Base-by-base conservation (phyloP, 2,113 vertebrate genomes). In the Petrocephalus zakoni region DNA sequence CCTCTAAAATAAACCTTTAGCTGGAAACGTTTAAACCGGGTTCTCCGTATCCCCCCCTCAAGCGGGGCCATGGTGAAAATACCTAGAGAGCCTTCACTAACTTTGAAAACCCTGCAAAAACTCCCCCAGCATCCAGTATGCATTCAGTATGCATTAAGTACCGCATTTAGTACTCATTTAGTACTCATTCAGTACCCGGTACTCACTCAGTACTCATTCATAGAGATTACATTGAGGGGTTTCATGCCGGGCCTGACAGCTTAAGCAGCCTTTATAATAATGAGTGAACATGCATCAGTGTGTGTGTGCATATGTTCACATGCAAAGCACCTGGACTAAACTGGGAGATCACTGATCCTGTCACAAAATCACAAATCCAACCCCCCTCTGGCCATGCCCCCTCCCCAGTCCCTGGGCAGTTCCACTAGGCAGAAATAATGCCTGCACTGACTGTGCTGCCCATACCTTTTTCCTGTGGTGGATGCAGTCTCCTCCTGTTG, bases 1-100 rank as follows among this genome's bases (percentile, higher is more conserved):
- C 82, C 37, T 46, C 72, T 78, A 72, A 84, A 49, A 85, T 85
- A 85, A 84, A 85, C 55, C 34, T 6, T 88, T 42, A 15, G 22
- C 46, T 88, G 88, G 88, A 64, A 68, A 84, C 25, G 58, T 13
- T 89, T 52, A 64, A 46, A 85, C 83, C n/a, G 10, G 88, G 82
- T n/a, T 47, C 82, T 52, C 9, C 2, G 75, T 8, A 8, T 52
- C 34, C 42, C 78, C 46, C 46, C 19, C 53, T 58, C 9, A 10
- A 85, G 53, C 52, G 46, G 25, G 13, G 46, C 8, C 42, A 49
- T 89, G 51, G 84, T 89, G 88, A 55, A 68, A 85, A 85, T 46
- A 56, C 25, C 82, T 29, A 42, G 81, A 68, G 8, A 21, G 21
- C 21, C 49, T 64, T 15, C 81, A 17, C 61, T 42, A 75, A 83